phyloP scores from a whole-genome alignment of 2,113 vertebrate species.

The Tragelaphus strepsiceros region DNA sequence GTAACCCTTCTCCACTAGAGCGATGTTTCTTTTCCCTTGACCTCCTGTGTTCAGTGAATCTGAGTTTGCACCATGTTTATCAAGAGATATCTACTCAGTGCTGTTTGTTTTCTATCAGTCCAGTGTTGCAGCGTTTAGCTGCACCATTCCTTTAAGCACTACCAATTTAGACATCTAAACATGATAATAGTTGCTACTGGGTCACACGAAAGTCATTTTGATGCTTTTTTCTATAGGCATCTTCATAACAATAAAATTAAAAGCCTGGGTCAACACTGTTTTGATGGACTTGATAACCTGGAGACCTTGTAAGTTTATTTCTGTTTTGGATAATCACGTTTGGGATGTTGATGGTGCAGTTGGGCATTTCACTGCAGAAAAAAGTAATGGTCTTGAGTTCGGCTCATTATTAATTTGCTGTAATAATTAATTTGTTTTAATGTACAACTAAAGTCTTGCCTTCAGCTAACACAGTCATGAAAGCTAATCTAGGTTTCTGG shows the following conservation, averaged over 20 bases:
- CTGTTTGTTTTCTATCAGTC: neutral
- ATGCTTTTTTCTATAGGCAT: slow-evolving; percentile 83
- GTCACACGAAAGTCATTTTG: neutral
- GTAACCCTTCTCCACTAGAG: neutral
- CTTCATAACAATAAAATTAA: slow-evolving; percentile 98
- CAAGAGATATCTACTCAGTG: neutral
- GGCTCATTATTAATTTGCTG: neutral
- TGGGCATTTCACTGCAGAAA: neutral
- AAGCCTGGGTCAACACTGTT: slow-evolving; percentile 80
- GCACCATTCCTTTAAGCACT: neutral
- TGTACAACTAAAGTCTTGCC: neutral
- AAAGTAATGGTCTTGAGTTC: neutral
- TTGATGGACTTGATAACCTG: slow-evolving; percentile 93
- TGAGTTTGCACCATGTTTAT: neutral
- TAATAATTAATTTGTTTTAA: neutral
- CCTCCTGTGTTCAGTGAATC: neutral
- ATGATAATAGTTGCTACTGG: neutral
- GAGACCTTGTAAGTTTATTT: slow-evolving; percentile 94
- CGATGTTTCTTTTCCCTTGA: neutral
- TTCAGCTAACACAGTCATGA: neutral
- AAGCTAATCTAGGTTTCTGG: neutral
- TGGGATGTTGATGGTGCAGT: neutral
- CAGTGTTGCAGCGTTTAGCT: neutral
- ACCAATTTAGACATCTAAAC: neutral
- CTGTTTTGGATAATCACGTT: neutral